Base-by-base conservation (phyloP, 1,140 invertebrate species). In the Hydropsyche tenuis region DNA sequence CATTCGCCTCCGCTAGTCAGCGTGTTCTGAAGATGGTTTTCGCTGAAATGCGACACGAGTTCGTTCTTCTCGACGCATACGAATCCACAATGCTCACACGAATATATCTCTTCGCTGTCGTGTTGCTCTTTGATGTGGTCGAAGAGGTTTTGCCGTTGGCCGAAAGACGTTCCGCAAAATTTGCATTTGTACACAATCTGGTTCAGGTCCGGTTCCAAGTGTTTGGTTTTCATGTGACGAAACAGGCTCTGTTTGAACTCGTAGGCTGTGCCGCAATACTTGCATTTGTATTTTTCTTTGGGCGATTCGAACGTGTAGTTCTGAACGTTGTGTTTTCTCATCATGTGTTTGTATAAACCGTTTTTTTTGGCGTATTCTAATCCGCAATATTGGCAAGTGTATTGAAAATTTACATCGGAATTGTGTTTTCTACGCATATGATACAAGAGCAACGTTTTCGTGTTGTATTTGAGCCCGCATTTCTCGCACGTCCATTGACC, bases 401-500 rank as follows among this genome's bases (percentile, higher is more conserved):
- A 60, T 70, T 56, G 48, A 30, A 70, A 70, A 53, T 70, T 46
- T 14, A 53, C 69, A 14, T 56, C 23, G 30, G 30, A 46, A 70
- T 60, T 56, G 18, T 70, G 69, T 18, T 70, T 70, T 70, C 69
- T 70, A 20, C 45, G 37, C 69, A 70, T 45, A 56, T 70, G 69
- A 60, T 65, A 65, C 14, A 65, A 16, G 12, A 65, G 63, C 16
- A 43, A 20, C 63, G 42, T 65, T 65, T 65, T 45, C 1, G 63
- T 43, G 30, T 43, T 65, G 18, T 65, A 65, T 65, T 65, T 65
- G 7, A 65, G 16, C 14, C 63, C 63, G 30, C 63, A 65, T 65
- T 43, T 65, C n/a, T 65, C 42, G 16, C 63, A 65, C 14, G 30
- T 65, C 63, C 63, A 65, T 22, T 65, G 63, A 43, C 63, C 63